A percentile compares a stretch with the other conserved stretches of the same genome.
These are phyloP conservation scores for Eidolon dupreanum DNA, from an alignment of 2,797 vertebrate genomes.

Conservation along the genomic window DNA sequence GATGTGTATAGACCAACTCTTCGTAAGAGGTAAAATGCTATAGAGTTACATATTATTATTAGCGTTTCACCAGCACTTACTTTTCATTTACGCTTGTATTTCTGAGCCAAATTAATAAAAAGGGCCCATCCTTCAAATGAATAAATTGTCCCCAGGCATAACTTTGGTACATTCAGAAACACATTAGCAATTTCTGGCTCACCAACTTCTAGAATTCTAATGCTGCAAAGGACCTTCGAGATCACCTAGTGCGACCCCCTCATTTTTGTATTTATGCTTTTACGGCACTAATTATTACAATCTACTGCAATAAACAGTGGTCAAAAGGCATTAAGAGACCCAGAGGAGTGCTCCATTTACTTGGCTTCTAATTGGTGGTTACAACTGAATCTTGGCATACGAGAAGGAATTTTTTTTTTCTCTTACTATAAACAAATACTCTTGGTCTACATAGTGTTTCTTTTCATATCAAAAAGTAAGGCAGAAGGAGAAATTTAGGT, in stretches of 20 bases:
- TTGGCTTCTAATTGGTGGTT: constrained; percentile 64
- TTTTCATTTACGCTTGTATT: constrained; percentile 36
- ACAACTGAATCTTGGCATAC: constrained; percentile 35
- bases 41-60: not conserved
- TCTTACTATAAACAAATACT: constrained; percentile 25
- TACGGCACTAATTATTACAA: constrained; percentile 59
- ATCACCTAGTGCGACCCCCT: not conserved
- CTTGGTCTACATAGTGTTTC: not conserved
- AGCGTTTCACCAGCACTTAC: not conserved
- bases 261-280: constrained; percentile 61
- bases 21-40: not conserved
- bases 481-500: not conserved
- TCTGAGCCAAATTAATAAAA: constrained; percentile 54
- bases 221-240: constrained; percentile 31
- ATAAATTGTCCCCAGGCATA: constrained; percentile 36
- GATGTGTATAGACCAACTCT: not conserved
- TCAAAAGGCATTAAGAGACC: constrained; percentile 17
- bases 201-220: constrained; percentile 41
- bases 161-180: constrained; percentile 44
- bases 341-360: not conserved
- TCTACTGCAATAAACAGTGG: not conserved
- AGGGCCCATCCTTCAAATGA: constrained; percentile 35
- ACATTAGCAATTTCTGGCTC: constrained; percentile 47
- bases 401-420: not conserved
- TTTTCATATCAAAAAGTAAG: not conserved